phyloP scores from a whole-genome alignment of 2,888 invertebrate genomes.

The Tethea ocularis region DNA sequence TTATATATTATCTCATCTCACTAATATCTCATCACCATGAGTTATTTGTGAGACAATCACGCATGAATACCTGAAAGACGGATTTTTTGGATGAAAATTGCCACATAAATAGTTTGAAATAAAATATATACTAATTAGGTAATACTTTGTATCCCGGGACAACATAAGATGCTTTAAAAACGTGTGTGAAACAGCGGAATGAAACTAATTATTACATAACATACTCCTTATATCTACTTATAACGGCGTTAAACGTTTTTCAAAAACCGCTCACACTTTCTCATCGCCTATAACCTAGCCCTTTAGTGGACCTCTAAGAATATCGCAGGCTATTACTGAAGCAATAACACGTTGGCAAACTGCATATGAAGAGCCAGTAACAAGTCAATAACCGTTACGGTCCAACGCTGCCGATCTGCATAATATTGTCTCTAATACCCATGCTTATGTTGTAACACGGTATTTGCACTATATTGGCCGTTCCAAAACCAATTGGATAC shows the following conservation, averaged over 20 bases:
- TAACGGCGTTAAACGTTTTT: conserved; percentile 20
- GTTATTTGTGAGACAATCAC: too few species aligned
- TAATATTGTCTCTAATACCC: conserved; percentile 20
- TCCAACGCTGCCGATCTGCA: conserved; percentile 23
- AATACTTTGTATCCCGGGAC: too few species aligned
- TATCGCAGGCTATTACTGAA: conserved; percentile 32
- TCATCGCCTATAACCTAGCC: background rate
- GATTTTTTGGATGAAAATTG: too few species aligned
- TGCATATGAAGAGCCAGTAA: conserved; percentile 23
- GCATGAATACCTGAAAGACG: too few species aligned
- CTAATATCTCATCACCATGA: too few species aligned
- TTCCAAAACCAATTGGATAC: conserved; percentile 21
- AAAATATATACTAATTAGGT: too few species aligned
- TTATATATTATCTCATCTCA: too few species aligned
- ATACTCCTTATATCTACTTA: too few species aligned
- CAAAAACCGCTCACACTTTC: conserved; percentile 10
- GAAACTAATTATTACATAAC: too few species aligned
- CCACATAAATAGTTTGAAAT: too few species aligned
- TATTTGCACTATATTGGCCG: conserved; percentile 7
- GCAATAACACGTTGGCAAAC: conserved; percentile 35
- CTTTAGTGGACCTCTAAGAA: conserved; percentile 24
- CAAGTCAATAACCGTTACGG: conserved; percentile 39
- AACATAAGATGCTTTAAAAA: too few species aligned
- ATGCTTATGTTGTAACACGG: conserved; percentile 7
- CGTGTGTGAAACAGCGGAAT: too few species aligned